phyloP scores from a whole-genome alignment of 2,113 vertebrate species.

The Triplophysa siluroides region DNA sequence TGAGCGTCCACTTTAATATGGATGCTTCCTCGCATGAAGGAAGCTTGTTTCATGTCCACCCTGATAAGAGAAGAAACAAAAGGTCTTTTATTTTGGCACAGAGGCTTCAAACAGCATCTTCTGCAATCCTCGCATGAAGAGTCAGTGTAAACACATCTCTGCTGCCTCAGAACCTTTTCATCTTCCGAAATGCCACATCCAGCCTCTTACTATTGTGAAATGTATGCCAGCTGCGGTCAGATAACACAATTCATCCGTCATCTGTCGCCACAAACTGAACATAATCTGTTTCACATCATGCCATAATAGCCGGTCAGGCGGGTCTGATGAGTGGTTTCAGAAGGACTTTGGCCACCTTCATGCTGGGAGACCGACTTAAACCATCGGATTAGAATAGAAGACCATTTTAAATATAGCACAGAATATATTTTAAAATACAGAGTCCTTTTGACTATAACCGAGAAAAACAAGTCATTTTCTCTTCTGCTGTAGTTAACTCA shows the following conservation, averaged over 20 bases:
- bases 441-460: background rate
- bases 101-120: constrained; percentile 68
- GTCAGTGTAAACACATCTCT: constrained; percentile 73
- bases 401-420: no score
- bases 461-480: no score
- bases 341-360: no score
- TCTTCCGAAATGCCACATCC: background rate
- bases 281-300: background rate
- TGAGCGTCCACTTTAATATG: background rate
- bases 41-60: constrained; percentile 52
- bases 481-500: no score
- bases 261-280: background rate
- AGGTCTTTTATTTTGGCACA: constrained; percentile 64
- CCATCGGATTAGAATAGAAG: no score
- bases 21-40: constrained; percentile 63
- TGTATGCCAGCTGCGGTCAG: background rate
- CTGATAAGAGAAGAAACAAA: constrained; percentile 65
- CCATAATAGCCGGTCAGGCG: no score
- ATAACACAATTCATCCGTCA: background rate
- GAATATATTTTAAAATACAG: background rate
- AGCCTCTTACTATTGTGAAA: background rate
- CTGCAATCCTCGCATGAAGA: constrained; percentile 67
- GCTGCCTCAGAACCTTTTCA: constrained; percentile 55
- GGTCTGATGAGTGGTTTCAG: no score
- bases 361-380: no score